Base-by-base conservation (phyloP, 1,140 invertebrate species). In the Matsumurasca onukii region DNA sequence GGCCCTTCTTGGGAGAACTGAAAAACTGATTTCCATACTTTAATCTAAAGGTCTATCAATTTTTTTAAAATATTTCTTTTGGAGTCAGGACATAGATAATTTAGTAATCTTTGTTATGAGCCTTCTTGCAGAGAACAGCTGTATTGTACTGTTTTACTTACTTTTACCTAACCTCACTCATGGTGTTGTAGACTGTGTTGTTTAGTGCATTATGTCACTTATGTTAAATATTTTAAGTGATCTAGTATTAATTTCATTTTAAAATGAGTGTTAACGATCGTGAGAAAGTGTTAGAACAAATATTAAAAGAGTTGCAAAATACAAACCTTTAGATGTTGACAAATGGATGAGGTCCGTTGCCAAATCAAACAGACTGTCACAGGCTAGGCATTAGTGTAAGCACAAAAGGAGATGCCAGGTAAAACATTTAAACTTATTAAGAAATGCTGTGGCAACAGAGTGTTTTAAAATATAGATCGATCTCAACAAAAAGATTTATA, bases 41-140 rank as follows among this genome's bases (percentile, higher is more conserved):
- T 39, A 9, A 39, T 9, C 5, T 39, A 39, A 9, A 39, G 17
- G 5, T 17, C 17, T 17, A 5, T 9, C 17, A 5, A 9, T 17
- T 9, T 17, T 39, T 39, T 39, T 17, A 39, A 39, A 39, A 9
- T 9, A 9, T 39, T 17, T 17, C 17, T 17, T 39, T 39, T 39
- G 34, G 5, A 9, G 34, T 39, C 34, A 39, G 17, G 34, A 39
- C 17, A 39, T 9, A 39, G 5, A 5, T 61, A n/a, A n/a, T 61
- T 61, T 61, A 27, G 27, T 25, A 12, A 29, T 27, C 57, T 61
- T 5, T 61, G 57, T 61, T 12, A 25, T 29, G 22, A 24, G 57
- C 57, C 57, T 61, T 61, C 57, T 61, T 25, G 57, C 57, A 31
- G 13, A 61, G 57, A 61, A 25, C 57, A 27, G 57, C 57, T 61